Base-by-base conservation (phyloP, 1,140 invertebrate species). In the Bombus confusus region DNA sequence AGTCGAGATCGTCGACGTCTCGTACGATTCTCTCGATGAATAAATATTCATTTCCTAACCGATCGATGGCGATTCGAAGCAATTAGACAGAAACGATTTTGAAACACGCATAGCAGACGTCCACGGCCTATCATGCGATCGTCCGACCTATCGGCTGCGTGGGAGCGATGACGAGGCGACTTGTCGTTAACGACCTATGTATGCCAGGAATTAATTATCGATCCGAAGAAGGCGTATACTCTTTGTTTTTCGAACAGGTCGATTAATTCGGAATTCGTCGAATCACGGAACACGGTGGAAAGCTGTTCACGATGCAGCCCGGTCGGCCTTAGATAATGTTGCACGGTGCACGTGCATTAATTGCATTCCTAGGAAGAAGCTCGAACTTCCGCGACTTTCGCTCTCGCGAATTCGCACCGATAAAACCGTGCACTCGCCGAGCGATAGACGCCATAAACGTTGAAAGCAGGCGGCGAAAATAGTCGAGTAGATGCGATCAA, bases 151-250 rank as follows among this genome's bases (percentile, higher is more conserved):
- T 0, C 6, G n/a, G 15, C n/a, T 12, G 6, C 47, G 74, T 76
- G 47, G 74, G 25, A 52, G 43, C 43, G 22, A 52, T 34, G 18
- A 34, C 34, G 31, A 37, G 1, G 47, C 22, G 34, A 37, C 12
- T 37, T 5, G 34, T 9, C 31, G 15, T 84, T 89, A 88, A 90
- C 86, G 87, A 75, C 62, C n/a, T 9, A 18, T 80, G 13, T 47
- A 77, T 43, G 37, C 15, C 72, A 47, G 71, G 80, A 87, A 90
- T 87, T 91, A 90, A 91, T 91, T 90, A 91, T 76, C 69, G 28
- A 72, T 52, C 37, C 66, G 68, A 37, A 52, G 62, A 66, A 77
- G 80, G 52, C 85, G 64, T 41, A 39, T 62, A 18, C 10, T 68
- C 34, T 76, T 74, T 57, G 37, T 31, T 37, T 72, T 34, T 37